phyloP scores from a whole-genome alignment of 2,888 invertebrate species.

The Andrena bicolor region DNA sequence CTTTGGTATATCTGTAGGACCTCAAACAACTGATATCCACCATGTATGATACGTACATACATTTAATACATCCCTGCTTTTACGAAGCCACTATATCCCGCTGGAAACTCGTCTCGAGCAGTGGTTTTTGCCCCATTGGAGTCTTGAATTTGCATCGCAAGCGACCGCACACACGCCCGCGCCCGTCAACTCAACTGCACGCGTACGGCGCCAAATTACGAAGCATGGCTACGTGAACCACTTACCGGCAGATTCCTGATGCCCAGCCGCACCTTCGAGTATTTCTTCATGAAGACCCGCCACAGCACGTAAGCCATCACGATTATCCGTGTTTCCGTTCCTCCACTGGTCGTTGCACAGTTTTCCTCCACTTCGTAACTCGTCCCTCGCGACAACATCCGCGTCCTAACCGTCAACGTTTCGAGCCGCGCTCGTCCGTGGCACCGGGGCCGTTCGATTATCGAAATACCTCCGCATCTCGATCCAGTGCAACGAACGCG shows the following conservation, averaged over 20 bases:
- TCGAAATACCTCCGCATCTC: constrained; percentile 46
- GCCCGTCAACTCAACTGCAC: constrained; percentile 25
- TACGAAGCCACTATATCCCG: background rate
- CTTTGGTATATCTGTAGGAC: too few relatives aligned
- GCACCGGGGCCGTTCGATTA: constrained; percentile 33
- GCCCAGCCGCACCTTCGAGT: constrained; percentile 87
- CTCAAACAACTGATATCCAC: too few relatives aligned
- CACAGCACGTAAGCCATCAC: constrained; percentile 88
- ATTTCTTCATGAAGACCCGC: constrained; percentile 88
- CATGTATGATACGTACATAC: too few relatives aligned
- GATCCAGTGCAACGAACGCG: constrained; percentile 15
- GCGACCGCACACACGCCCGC: constrained; percentile 23
- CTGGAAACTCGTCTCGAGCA: constrained; percentile 26
- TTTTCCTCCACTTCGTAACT: background rate
- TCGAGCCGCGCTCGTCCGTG: constrained; percentile 24
- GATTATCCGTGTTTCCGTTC: constrained; percentile 38
- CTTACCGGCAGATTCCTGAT: constrained; percentile 84
- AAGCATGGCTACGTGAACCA: constrained; percentile 40
- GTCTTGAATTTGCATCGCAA: constrained; percentile 38
- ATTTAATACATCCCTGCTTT: too few relatives aligned
- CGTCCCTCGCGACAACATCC: background rate
- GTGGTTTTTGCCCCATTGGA: constrained; percentile 22
- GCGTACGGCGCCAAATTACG: constrained; percentile 44
- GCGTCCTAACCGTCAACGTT: constrained; percentile 21
- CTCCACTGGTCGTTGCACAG: background rate